A percentile compares a stretch with the other conserved stretches of the same genome.
Evolutionary conservation across 2,797 vertebrate genomes (phyloP).

Genomic region (Takifugu rubripes): DNA sequence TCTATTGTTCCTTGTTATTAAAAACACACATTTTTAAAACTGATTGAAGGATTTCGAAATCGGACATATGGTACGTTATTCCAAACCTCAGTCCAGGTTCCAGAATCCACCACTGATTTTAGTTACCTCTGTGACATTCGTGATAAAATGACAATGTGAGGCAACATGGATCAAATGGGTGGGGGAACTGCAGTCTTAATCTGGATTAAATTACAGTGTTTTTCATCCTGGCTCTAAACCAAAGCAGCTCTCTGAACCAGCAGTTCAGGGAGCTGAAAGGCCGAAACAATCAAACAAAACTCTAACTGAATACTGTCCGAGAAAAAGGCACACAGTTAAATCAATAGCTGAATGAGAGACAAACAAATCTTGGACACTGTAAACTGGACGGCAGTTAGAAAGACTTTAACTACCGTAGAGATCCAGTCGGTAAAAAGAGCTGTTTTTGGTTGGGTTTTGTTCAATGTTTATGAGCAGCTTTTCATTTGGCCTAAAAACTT

Average conservation of each 20-base stretch:
- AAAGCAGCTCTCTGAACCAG: constrained; percentile 28
- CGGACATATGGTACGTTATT: not conserved
- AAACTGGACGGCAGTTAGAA: too few species aligned
- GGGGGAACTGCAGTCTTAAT: constrained; percentile 64
- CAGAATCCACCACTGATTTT: constrained; percentile 39
- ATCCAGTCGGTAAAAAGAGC: too few species aligned
- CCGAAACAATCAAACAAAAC: too few species aligned
- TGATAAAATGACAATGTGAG: constrained; percentile 50
- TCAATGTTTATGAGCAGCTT: too few species aligned
- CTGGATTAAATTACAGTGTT: constrained; percentile 70
- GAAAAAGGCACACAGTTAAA: too few species aligned
- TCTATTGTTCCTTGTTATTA: not conserved
- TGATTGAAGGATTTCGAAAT: not conserved
- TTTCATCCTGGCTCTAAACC: constrained; percentile 42
- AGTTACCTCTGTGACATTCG: constrained; percentile 33
- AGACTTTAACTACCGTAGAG: too few species aligned
- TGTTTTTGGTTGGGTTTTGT: too few species aligned
- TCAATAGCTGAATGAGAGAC: too few species aligned
- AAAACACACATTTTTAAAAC: not conserved
- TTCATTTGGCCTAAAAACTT: too few species aligned
- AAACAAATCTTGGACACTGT: too few species aligned
- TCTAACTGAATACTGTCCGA: too few species aligned
- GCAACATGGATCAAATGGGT: constrained; percentile 47
- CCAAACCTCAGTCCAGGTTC: constrained; percentile 8
- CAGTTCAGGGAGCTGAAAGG: not conserved